These are phyloP conservation scores for Chanos chanos DNA, from an alignment of 2,797 vertebrate species.

Conservation along the genomic window DNA sequence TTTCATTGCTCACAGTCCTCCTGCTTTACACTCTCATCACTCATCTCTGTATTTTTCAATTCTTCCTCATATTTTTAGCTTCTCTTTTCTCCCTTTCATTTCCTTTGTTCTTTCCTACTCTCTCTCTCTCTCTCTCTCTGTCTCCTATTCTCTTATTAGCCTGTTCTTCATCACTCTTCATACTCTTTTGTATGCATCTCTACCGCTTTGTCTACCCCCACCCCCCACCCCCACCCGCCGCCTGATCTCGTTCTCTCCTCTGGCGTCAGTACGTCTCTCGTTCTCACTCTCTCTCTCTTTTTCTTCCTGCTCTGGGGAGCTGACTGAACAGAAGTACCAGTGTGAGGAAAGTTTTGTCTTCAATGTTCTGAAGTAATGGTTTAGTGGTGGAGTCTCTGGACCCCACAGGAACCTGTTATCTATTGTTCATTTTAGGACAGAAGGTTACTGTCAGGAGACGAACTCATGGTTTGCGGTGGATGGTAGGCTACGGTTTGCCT, in stretches of 20 bases:
- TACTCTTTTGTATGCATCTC: slow-evolving; percentile 18
- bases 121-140: slow-evolving; percentile 12
- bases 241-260: slow-evolving; percentile 1
- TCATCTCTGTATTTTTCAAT: slow-evolving; percentile 22
- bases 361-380: not conserved
- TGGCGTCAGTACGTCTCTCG: not conserved
- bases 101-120: not conserved
- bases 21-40: slow-evolving; percentile 14
- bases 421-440: no score
- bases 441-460: no score
- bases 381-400: slow-evolving; percentile 6
- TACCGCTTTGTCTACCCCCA: slow-evolving; percentile 10
- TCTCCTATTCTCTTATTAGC: slow-evolving; percentile 24
- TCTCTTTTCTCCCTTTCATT: not conserved
- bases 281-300: slow-evolving; percentile 8
- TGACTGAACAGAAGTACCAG: slow-evolving; percentile 52
- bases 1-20: not conserved
- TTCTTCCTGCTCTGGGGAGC: slow-evolving; percentile 15
- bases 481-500: no score
- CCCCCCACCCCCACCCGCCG: slow-evolving; percentile 14
- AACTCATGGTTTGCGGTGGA: no score
- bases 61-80: slow-evolving; percentile 24
- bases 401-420: not conserved
- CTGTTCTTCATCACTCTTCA: slow-evolving; percentile 2
- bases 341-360: slow-evolving; percentile 53